These are phyloP conservation scores for Salvelinus sp. DNA, from an alignment of 2,113 vertebrate genomes.

Conservation along the genomic window DNA sequence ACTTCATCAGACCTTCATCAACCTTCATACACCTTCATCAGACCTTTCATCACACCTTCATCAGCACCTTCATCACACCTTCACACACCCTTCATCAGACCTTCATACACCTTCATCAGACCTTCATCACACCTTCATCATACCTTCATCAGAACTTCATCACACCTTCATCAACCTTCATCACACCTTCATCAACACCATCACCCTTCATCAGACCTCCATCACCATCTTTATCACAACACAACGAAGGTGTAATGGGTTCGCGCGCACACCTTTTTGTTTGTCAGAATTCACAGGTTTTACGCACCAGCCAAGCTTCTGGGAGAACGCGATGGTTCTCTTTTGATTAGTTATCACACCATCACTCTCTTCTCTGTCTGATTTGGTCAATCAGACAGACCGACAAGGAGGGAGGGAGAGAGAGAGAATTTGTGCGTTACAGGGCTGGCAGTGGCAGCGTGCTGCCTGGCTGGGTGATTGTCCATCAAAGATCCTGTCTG, in stretches of 20 bases:
- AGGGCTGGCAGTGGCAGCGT: neutral
- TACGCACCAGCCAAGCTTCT: too few relatives aligned
- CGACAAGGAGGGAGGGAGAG: neutral
- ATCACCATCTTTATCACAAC: neutral
- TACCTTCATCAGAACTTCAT: too few relatives aligned
- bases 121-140: too few relatives aligned
- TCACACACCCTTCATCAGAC: too few relatives aligned
- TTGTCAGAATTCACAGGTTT: too few relatives aligned
- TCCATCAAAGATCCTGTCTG: conserved; percentile 69
- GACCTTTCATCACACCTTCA: neutral
- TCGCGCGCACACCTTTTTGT: too few relatives aligned
- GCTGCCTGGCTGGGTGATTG: conserved; percentile 4
- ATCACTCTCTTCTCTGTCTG: neutral
- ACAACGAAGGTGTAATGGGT: too few relatives aligned
- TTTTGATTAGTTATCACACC: neutral
- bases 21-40: neutral
- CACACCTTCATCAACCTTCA: too few relatives aligned
- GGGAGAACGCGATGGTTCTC: too few relatives aligned
- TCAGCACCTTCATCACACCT: neutral
- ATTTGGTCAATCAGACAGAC: neutral
- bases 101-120: too few relatives aligned
- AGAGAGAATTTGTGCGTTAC: neutral
- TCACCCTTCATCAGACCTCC: neutral
- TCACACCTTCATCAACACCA: neutral
- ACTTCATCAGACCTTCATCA: neutral